phyloP scores from a whole-genome alignment of 2,888 invertebrate species.

The Miltochrista miniata region DNA sequence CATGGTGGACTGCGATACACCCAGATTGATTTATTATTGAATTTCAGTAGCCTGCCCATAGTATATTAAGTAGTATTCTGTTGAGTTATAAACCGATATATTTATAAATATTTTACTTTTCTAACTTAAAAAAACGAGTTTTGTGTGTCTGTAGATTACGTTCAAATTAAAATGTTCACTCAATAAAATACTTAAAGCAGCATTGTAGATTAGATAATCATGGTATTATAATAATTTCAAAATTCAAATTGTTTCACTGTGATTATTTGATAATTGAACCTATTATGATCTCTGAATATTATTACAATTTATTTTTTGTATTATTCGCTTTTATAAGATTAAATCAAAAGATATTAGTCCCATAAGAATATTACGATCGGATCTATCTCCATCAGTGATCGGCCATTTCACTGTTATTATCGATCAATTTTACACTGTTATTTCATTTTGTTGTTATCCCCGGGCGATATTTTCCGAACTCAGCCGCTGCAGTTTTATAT shows the following conservation, averaged over 20 bases:
- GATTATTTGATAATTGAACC: neutral
- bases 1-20: conserved; percentile 60
- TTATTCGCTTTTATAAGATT: conserved; percentile 6
- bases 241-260: neutral
- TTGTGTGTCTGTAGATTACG: no score
- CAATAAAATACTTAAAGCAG: no score
- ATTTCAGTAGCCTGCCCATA: conserved; percentile 22
- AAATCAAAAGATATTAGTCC: conserved; percentile 17
- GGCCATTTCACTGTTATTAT: conserved; percentile 34
- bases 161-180: no score
- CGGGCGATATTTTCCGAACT: conserved; percentile 43
- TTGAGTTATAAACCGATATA: no score
- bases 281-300: neutral
- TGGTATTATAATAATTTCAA: neutral
- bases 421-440: conserved; percentile 29
- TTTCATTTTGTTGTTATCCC: conserved; percentile 41
- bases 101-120: no score
- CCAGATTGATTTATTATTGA: conserved; percentile 72
- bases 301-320: neutral
- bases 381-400: conserved; percentile 24
- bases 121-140: no score
- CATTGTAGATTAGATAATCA: no score
- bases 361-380: conserved; percentile 17
- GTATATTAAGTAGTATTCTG: neutral
- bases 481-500: conserved; percentile 34